Evolutionary conservation across 2,888 invertebrate genomes (phyloP), one percentile per base, ranked within the genome.

Genomic region (Cryptocephalus primarius): DNA sequence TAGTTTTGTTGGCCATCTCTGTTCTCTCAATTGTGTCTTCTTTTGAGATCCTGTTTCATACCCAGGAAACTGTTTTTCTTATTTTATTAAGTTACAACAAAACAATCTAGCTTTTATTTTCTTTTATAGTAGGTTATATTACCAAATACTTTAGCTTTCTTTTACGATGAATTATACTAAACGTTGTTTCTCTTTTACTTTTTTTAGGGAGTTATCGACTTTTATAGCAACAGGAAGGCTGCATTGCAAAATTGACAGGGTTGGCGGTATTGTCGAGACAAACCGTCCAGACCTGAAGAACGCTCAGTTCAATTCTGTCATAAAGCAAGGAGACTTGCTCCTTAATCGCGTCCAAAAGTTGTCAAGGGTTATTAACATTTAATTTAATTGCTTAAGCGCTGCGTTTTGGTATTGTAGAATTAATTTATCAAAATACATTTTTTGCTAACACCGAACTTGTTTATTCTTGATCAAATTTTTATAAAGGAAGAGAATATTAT

Each of bases 301-400:
- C 66, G 79, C 80, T 46, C 78, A 85, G 54, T 99, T 99, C 74
- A 97, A 99, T 74, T 88, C 93, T 1, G 94, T 94, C 60, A 94
- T 97, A 54, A 96, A 97, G 65, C 96, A 99, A 70, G 99, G 99
- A 8, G 99, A 99, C 72, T 78, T 97, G 50, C 77, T 99, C 9
- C 81, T 99, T 51, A 99, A 97, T 71, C 82, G 99, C 64, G 92
- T 99, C 60, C 99, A 99, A 74, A 99, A 99, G 72, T 78, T 99
- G 48, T 96, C 96, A 59, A 84, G 97, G 67, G 97, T 99, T 59
- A 99, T 99, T 70, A 99, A 99, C 75, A 97, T 97, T 76, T 91
- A 84, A 77, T 42, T 39, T 42, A 36, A 11, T 36, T 36, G 36
- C n/a, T 36, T 36, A 22, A 22, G 6, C 22, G 3, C 22, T 6